phyloP scores from a whole-genome alignment of 2,888 invertebrate species.

The Cryptosula pallasiana region DNA sequence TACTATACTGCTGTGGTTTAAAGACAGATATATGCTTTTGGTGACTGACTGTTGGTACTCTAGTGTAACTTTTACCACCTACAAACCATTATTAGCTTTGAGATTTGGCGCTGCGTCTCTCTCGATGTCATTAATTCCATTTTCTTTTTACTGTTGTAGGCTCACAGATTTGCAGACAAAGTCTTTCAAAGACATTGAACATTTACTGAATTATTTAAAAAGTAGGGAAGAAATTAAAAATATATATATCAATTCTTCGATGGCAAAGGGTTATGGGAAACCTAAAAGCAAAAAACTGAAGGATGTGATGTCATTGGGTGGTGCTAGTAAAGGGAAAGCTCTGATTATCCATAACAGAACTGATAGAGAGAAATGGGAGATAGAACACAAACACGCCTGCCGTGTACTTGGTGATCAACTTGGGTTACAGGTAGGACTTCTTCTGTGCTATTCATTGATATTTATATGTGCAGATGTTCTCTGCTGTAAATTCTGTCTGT shows the following conservation, averaged over 20 bases:
- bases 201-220: background rate
- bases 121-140: too few relatives aligned
- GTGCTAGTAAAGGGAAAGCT: background rate
- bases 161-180: background rate
- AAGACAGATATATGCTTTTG: too few relatives aligned
- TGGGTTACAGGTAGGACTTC: background rate
- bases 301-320: background rate
- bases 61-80: too few relatives aligned
- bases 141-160: too few relatives aligned
- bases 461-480: too few relatives aligned
- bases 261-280: background rate
- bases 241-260: background rate
- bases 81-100: too few relatives aligned
- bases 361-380: background rate
- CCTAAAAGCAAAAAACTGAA: background rate
- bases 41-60: too few relatives aligned
- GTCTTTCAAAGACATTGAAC: background rate
- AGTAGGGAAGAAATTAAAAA: background rate
- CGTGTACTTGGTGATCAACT: background rate
- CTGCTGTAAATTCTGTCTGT: too few relatives aligned
- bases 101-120: too few relatives aligned
- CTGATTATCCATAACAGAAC: background rate
- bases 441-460: too few relatives aligned
- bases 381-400: background rate
- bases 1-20: too few relatives aligned